Evolutionary conservation across 2,113 vertebrate species (phyloP).

Genomic region (Centropristis striata): DNA sequence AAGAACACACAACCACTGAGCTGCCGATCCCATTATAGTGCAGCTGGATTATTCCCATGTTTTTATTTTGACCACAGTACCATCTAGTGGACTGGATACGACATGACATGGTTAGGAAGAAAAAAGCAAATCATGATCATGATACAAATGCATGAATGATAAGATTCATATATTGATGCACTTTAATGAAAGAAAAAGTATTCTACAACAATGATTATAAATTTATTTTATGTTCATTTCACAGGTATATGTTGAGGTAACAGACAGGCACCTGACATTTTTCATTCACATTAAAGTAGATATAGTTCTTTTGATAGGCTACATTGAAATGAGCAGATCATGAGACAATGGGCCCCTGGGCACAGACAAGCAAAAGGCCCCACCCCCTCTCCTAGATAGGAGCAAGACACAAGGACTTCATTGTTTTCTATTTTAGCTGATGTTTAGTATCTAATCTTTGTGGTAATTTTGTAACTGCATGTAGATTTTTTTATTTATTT

Average conservation of each 20-base stretch:
- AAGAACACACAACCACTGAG: background rate
- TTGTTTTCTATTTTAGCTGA: too few relatives aligned
- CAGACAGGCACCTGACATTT: background rate
- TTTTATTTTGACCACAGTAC: background rate
- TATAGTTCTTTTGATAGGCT: background rate
- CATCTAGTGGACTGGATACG: conserved; percentile 49
- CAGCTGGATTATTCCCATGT: background rate
- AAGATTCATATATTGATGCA: conserved; percentile 19
- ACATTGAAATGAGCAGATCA: background rate
- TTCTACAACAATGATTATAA: background rate
- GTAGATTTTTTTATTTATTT: too few relatives aligned
- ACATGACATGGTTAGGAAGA: background rate
- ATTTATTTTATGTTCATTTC: background rate
- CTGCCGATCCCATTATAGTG: background rate
- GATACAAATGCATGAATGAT: background rate
- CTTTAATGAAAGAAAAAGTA: background rate
- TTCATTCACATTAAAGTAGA: background rate
- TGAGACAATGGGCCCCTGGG: too few relatives aligned
- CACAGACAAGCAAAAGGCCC: too few relatives aligned
- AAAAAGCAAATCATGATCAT: background rate
- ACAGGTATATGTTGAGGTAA: background rate
- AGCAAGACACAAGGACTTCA: too few relatives aligned
- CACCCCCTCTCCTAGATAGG: too few relatives aligned
- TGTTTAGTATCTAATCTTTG: too few relatives aligned
- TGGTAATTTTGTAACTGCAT: too few relatives aligned